Base-by-base conservation (phyloP, 1,140 invertebrate genomes). In the Leptoteleia sp. region DNA sequence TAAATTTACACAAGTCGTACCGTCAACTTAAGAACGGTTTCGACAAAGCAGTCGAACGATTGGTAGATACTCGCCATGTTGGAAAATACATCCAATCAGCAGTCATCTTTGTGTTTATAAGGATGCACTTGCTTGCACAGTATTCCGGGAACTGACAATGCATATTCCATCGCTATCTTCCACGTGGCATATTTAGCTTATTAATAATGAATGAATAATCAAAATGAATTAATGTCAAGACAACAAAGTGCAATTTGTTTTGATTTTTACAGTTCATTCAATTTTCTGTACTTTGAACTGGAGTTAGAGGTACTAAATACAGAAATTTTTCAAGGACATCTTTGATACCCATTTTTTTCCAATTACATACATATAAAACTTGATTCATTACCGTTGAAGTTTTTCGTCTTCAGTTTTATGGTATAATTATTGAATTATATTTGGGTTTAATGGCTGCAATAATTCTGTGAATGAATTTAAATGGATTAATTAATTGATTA, bases 121-220 rank as follows among this genome's bases (percentile, higher is more conserved):
- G 8, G 31, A 15, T 47, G 40, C 42, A 35, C 17, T 31, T 17
- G 16, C 17, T 40, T 35, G 25, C 13, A 31, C 37, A 61, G 55
- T 61, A 6, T 17, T 45, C 13, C 29, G 54, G 29, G 29, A 61
- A 33, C 29, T 61, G 40, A 61, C 55, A 37, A 61, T 61, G 55
- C 42, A 25, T 35, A 61, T 61, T 61, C 40, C 12, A 61, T 31
- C 29, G 29, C 12, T 3, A 22, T 61, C 9, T 17, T 61, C 55
- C 55, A 61, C 55, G 40, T 45, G 42, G 22, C 52, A 29, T 15
- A 38, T 29, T 55, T 55, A 15, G 42, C 9, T 55, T 15, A 27
- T 15, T n/a, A n/a, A n/a, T n/a, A n/a, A n/a, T n/a, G n/a, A n/a
- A n/a, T n/a, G n/a, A n/a, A n/a, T n/a, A n/a, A n/a, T n/a, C n/a